Base-by-base conservation (phyloP, 2,113 vertebrate genomes). In the Sinocyclocheilus anophthalmus region DNA sequence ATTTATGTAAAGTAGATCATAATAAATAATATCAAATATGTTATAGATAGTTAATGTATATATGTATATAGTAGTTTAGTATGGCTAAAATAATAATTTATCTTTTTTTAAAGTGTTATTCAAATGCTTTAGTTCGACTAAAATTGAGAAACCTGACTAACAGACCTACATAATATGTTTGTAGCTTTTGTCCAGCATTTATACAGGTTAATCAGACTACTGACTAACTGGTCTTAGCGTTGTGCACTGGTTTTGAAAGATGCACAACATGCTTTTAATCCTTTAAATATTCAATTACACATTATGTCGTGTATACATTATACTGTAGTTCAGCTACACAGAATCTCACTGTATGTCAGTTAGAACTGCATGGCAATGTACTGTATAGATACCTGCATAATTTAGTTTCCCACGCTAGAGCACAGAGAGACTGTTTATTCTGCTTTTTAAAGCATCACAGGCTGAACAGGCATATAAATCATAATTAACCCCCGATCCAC, bases 381-480 rank as follows among this genome's bases (percentile, higher is more conserved):
- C 11, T 55, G 76, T 55, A 55, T 77, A 30, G 24, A 30, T 55
- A 65, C n/a, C 42, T 42, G 57, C 57, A 48, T 24, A 65, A 50
- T 24, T 26, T 45, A 37, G 26, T 70, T 70, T 82, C 81, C 45
- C 45, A 53, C 63, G 24, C 24, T 70, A 70, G 45, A 82, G 63
- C 4, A 70, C 63, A 82, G 63, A 82, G 45, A n/a, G 9, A 4
- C 18, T 22, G 26, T 82, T 82, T n/a, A 30, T 70, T 14, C 24
- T 82, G 20, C 11, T 14, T 70, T n/a, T 48, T 18, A 81, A 65
- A 65, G n/a, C n/a, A 81, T 81, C 59, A 63, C 18, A 16, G 39
- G 39, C 39, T 81, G 13, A 65, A 81, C 37, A 81, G n/a, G 39
- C 59, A 26, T 26, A 65, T 82, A 82, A 82, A 70, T 82, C 80